Evolutionary conservation across 1,140 invertebrate genomes (phyloP), one percentile per base, ranked within the genome.

Genomic region (Venustaconcha ellipsiformis): DNA sequence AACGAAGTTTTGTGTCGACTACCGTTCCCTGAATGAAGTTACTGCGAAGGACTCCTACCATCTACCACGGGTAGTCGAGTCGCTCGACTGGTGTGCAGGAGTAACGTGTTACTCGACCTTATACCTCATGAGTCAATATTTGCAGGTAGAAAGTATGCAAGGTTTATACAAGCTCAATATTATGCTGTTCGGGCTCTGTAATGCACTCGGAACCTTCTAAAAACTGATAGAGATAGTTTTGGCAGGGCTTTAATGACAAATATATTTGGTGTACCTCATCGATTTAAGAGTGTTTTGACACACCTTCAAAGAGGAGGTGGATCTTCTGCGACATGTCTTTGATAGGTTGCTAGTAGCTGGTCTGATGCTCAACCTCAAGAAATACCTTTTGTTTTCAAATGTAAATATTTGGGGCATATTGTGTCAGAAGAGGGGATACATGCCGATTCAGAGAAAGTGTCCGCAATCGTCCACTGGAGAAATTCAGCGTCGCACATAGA

Each of bases 381-480:
- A 72, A 26, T 65, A 37, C 3, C 62, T 57, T 12, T 26, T 72
- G 14, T 72, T 72, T 26, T 15, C 2, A 65, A 72, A 72, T 11
- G 11, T 3, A 48, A 72, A 20, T 72, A 18, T 37, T 23, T 72
- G 2, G 70, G 62, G 8, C 64, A 65, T 17, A 57, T 48, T 11
- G 56, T 72, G 14, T 56, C 18, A 8, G 2, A 64, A 14, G 62
- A 63, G 0, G 62, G 62, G 18, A 60, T 66, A 14, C 30, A 30
- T 30, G 48, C 68, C 4, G 75, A 77, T 59, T 74, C 75, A 23
- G 67, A 79, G 12, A 89, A 89, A 73, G 65, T 85, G 57, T 18
- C 60, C 4, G 37, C 72, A 14, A 70, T 89, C 20, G 63, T 70
- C 17, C 57, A 84, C 14, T 84, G 78, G 73, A 84, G 80, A 18